A percentile compares a stretch with the other conserved stretches of the same genome.
Conservation (phyloP, 1,140 invertebrate genomes). For the Physella acuta region DNA sequence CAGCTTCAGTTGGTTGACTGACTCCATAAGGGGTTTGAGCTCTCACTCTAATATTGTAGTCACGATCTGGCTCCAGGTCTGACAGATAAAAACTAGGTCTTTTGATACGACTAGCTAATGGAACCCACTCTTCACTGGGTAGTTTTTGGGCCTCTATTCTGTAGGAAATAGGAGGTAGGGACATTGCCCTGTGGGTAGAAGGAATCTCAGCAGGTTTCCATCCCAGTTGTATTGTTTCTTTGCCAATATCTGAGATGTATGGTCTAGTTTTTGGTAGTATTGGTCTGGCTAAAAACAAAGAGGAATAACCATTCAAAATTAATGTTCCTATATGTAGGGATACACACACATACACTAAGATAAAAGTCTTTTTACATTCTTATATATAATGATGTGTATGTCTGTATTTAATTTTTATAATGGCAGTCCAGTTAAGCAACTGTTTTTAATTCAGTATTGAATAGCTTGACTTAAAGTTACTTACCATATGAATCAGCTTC, state of each 20-base stretch:
- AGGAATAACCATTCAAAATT: background rate
- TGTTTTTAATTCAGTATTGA: too few species aligned
- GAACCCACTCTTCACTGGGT: conserved; percentile 49
- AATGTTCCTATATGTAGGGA: too few species aligned
- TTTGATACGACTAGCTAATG: conserved; percentile 39
- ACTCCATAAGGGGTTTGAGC: conserved; percentile 53
- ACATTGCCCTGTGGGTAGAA: conserved; percentile 21
- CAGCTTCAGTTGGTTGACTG: conserved; percentile 48
- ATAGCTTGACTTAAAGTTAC: too few species aligned
- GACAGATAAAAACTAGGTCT: conserved; percentile 47
- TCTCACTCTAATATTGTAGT: conserved; percentile 50
- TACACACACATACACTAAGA: too few species aligned
- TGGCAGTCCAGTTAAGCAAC: conserved; percentile 6
- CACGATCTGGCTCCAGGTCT: conserved; percentile 42
- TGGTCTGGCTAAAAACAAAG: conserved; percentile 36
- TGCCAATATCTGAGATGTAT: conserved; percentile 48
- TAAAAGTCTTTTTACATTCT: too few species aligned
- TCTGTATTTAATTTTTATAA: background rate
- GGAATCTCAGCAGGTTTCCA: conserved; percentile 45
- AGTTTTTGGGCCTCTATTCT: conserved; percentile 49
- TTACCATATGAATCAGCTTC: too few species aligned
- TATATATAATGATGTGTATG: too few species aligned
- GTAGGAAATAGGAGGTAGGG: conserved; percentile 43
- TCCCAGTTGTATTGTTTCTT: conserved; percentile 46
- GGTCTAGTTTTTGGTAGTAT: conserved; percentile 45